Evolutionary conservation across 2,113 vertebrate genomes (phyloP).

Genomic region (Mirza zaza): DNA sequence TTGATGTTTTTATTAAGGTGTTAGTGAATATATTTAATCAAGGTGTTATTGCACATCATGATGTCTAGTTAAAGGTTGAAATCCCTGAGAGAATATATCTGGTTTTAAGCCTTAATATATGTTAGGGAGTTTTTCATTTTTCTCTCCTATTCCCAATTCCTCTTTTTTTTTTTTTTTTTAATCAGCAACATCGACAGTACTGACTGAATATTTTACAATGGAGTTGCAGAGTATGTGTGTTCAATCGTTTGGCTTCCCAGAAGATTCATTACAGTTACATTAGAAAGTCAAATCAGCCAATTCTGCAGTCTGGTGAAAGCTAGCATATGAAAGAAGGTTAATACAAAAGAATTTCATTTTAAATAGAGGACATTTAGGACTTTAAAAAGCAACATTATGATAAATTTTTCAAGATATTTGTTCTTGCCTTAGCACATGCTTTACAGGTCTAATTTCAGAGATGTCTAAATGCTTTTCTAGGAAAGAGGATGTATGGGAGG

Average conservation of each 20-base stretch:
- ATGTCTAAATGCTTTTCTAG: slow-evolving; percentile 73
- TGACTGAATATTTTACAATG: slow-evolving; percentile 87
- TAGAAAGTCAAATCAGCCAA: slow-evolving; percentile 99
- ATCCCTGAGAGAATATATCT: slow-evolving; percentile 77
- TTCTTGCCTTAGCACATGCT: slow-evolving; percentile 74
- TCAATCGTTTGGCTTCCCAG: slow-evolving; percentile 89
- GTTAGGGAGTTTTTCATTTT: slow-evolving; percentile 81
- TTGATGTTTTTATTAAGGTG: slow-evolving; percentile 69
- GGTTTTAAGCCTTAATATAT: slow-evolving; percentile 81
- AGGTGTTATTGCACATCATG: slow-evolving; percentile 65
- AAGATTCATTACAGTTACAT: slow-evolving; percentile 97
- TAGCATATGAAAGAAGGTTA: slow-evolving; percentile 86
- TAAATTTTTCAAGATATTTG: slow-evolving; percentile 83
- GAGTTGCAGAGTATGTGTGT: slow-evolving; percentile 83
- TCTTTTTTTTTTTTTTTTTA: slow-evolving; percentile 66
- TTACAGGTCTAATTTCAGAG: slow-evolving; percentile 76
- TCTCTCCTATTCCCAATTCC: not conserved
- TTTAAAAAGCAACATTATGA: slow-evolving; percentile 86
- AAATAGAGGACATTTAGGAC: slow-evolving; percentile 86
- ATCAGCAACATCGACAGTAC: slow-evolving; percentile 82
- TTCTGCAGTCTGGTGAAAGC: slow-evolving; percentile 90
- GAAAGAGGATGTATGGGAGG: slow-evolving; percentile 28
- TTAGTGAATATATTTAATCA: slow-evolving; percentile 76
- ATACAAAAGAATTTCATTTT: slow-evolving; percentile 90
- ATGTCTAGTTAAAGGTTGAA: slow-evolving; percentile 59